A percentile compares a stretch with the other conserved stretches of the same genome.
phyloP scores from a whole-genome alignment of 2,113 vertebrate species.

The Lamprologus lemairii region DNA sequence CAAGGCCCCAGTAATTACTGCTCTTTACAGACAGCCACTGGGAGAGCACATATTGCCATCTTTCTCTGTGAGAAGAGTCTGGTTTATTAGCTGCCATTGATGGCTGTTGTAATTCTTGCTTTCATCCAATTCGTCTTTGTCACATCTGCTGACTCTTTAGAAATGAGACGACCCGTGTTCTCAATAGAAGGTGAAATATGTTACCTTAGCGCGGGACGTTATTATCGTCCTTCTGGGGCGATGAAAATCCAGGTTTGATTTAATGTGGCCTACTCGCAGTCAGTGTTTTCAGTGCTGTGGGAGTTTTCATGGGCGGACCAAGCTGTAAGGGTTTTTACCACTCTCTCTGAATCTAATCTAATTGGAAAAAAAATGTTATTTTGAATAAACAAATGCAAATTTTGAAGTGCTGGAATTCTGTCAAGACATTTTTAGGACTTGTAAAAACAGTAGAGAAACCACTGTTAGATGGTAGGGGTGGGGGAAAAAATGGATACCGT shows the following conservation, averaged over 20 bases:
- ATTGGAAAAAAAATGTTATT: background rate
- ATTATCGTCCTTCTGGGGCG: background rate
- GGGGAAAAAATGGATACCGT: too few relatives aligned
- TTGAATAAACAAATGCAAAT: background rate
- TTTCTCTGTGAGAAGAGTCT: background rate
- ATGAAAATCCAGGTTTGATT: background rate
- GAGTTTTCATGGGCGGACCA: background rate
- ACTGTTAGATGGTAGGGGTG: background rate
- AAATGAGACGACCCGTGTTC: background rate
- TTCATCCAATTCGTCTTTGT: background rate
- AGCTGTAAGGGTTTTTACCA: fast-evolving
- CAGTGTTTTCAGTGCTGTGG: fast-evolving
- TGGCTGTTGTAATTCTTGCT: background rate
- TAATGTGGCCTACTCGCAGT: background rate
- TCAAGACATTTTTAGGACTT: background rate
- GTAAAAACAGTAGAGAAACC: background rate
- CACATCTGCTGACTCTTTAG: background rate
- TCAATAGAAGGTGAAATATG: background rate
- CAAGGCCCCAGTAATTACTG: slow-evolving; percentile 43
- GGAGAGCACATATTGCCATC: background rate
- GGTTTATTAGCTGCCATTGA: background rate
- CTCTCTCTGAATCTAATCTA: background rate
- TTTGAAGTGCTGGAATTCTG: background rate
- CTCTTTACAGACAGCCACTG: background rate
- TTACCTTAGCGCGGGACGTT: background rate